Base-by-base conservation (phyloP, 2,888 invertebrate species). In the Drosophila robusta region DNA sequence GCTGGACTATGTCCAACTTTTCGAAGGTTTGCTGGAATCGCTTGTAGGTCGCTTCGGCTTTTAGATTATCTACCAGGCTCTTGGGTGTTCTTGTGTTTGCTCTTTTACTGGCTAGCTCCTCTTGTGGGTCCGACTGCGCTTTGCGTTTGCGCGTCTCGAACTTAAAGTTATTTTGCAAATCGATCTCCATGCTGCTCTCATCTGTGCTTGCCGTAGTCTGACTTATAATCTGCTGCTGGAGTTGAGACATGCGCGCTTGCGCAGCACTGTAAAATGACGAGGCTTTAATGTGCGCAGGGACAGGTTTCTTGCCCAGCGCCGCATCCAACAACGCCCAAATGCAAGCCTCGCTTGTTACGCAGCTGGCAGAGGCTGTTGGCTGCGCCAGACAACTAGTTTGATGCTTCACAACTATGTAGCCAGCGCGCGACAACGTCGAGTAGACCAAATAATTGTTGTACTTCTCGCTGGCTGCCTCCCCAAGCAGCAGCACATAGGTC, bases 371-470 rank as follows among this genome's bases (percentile, higher is more conserved):
- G 1, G 4, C 9, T 4, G 9, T 8, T 34, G 14, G 32, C 3
- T 18, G 3, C 9, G 56, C 9, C 9, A 26, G 44, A 9, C 14
- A 34, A 2, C 14, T 14, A 8, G 44, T 16, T 65, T 81, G 71
- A 64, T 90, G 89, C 4, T 68, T 82, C 0, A 89, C 87, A 0
- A 92, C 82, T 49, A 91, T 91, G 36, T 91, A 92, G 0, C 92
- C 92, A 4, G 86, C 78, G 0, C 91, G 89, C n/a, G 90, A 87
- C 9, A 92, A 69, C 8, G 86, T 72, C 0, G 92, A 91, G 61
- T 92, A 92, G 2, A 91, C 89, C 0, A 92, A 68, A 65, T 92
- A 92, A 49, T 88, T 84, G 8, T 86, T 75, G 51, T 80, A 91
- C 45, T 89, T 90, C 0, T 70, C 55, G 16, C 80, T 88, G 6